Evolutionary conservation across 2,797 vertebrate genomes (phyloP).

Genomic region (Pantherophis alleghaniensis): DNA sequence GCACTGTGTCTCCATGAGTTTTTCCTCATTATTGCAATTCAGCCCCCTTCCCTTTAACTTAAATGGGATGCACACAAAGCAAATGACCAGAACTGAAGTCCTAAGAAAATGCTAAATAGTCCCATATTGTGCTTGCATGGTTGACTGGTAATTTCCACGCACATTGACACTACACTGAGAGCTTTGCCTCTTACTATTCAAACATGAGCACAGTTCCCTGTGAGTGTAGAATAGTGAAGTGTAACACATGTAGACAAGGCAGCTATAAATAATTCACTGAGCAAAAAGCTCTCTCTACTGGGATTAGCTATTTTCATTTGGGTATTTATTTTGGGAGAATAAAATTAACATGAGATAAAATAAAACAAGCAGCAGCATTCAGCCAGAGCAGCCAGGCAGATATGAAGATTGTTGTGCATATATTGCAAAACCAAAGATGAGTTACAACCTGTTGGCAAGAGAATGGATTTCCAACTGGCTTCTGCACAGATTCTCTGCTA

Average conservation of each 20-base stretch:
- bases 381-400: conserved; percentile 12
- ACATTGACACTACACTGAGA: not conserved
- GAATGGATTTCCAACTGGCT: not conserved
- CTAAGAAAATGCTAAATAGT: not conserved
- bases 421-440: conserved; percentile 8
- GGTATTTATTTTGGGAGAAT: accelerated
- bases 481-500: not conserved
- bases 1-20: not conserved
- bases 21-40: not conserved
- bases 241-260: not conserved
- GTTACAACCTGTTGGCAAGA: not conserved
- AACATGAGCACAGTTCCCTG: not conserved
- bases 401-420: not conserved
- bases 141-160: not conserved
- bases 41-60: not conserved
- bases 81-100: not conserved
- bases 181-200: not conserved
- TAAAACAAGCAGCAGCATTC: not conserved
- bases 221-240: not conserved
- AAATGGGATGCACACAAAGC: not conserved
- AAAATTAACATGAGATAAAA: not conserved
- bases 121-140: not conserved
- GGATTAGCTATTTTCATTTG: not conserved
- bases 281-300: conserved; percentile 11
- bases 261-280: not conserved